phyloP scores from a whole-genome alignment of 2,113 vertebrate genomes.

The Gambusia holbrooki region DNA sequence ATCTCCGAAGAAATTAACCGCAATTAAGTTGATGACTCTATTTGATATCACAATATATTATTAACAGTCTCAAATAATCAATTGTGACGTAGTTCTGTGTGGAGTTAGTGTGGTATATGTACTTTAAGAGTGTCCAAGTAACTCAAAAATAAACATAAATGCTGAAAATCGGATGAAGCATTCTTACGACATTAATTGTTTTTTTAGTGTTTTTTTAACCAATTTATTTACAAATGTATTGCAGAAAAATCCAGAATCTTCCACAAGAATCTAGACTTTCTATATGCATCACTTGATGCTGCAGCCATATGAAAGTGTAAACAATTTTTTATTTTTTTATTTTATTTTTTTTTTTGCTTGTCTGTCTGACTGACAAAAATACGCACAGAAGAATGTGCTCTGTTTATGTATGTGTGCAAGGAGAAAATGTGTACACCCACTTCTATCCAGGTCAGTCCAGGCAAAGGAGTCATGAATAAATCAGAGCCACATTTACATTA shows the following conservation, averaged over 20 bases:
- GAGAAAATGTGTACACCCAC: neutral
- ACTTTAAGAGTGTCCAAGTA: neutral
- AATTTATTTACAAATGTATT: too few relatives aligned
- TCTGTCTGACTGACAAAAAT: conserved; percentile 12
- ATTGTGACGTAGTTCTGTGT: neutral
- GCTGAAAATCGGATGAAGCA: neutral
- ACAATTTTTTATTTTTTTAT: neutral
- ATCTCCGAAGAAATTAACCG: neutral
- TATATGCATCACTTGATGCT: neutral
- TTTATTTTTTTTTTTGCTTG: neutral
- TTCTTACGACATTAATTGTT: too few relatives aligned
- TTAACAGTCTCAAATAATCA: neutral
- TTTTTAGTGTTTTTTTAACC: too few relatives aligned
- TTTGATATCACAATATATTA: neutral
- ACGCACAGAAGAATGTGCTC: neutral
- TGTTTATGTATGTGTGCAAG: neutral
- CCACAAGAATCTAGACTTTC: neutral
- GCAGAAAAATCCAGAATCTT: conserved; percentile 3
- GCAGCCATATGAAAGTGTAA: conserved; percentile 10
- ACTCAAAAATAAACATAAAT: neutral
- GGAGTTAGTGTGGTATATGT: neutral
- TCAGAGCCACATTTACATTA: conserved; percentile 66
- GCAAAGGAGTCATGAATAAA: conserved; percentile 67
- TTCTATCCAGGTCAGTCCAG: conserved; percentile 59
- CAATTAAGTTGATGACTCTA: neutral